Evolutionary conservation across 2,113 vertebrate species (phyloP).

Genomic region (Dromaius novaehollandiae): DNA sequence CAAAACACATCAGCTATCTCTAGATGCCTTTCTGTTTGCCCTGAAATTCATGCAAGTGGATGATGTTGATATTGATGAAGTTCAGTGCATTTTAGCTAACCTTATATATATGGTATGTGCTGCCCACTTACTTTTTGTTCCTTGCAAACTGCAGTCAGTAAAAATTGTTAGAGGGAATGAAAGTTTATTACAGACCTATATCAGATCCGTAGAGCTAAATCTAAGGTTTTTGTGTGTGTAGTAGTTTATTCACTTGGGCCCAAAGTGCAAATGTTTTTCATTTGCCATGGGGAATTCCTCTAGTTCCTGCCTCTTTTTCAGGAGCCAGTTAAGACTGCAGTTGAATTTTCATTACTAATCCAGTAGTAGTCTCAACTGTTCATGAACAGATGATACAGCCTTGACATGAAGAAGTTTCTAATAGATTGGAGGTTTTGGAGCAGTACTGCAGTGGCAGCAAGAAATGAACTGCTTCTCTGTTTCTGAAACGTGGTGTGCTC

Average conservation of each 20-base stretch:
- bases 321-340: neutral
- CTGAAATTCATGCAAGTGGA: conserved; percentile 94
- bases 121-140: neutral
- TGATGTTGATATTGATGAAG: conserved; percentile 94
- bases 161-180: neutral
- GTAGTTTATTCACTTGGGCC: neutral
- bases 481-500: neutral
- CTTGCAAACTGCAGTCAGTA: neutral
- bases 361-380: neutral
- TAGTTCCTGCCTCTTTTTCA: neutral
- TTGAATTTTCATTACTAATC: neutral
- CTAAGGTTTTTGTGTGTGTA: neutral
- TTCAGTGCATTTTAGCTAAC: conserved; percentile 95
- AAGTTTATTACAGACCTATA: neutral
- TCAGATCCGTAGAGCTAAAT: neutral
- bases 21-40: conserved; percentile 92
- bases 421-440: neutral
- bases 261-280: neutral
- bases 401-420: neutral
- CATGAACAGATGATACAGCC: neutral
- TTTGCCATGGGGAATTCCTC: neutral
- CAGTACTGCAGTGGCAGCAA: neutral
- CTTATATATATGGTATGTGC: conserved; percentile 92
- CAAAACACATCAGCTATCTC: conserved; percentile 91
- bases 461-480: neutral